phyloP scores from a whole-genome alignment of 2,797 vertebrate species.

The Euphonia xanthogaster region DNA sequence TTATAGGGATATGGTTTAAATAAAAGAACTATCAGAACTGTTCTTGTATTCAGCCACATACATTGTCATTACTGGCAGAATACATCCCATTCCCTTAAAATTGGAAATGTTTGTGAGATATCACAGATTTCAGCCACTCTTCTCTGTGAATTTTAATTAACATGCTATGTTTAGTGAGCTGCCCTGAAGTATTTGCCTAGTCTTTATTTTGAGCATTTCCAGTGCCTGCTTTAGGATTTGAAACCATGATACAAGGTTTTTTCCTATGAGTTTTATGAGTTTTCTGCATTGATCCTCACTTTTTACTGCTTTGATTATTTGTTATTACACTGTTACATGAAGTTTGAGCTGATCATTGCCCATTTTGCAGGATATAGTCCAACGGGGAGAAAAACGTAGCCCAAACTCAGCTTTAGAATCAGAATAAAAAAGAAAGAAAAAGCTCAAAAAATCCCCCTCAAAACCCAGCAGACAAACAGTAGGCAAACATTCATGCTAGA shows the following conservation, averaged over 20 bases:
- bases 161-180: neutral
- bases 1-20: constrained; percentile 72
- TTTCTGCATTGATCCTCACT: neutral
- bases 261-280: neutral
- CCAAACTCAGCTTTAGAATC: neutral
- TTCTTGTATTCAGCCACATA: constrained; percentile 64
- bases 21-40: constrained; percentile 66
- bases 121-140: constrained; percentile 18
- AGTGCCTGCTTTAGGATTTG: neutral
- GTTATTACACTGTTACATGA: neutral
- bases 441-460: neutral
- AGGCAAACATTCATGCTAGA: neutral
- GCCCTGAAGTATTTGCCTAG: neutral
- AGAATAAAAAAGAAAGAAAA: neutral
- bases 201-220: neutral
- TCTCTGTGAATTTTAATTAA: constrained; percentile 44
- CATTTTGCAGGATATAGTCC: neutral
- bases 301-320: neutral
- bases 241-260: neutral
- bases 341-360: neutral
- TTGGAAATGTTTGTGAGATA: constrained; percentile 37
- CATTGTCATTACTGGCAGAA: constrained; percentile 68
- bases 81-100: constrained; percentile 67
- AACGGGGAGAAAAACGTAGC: neutral
- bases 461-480: neutral